A percentile compares a stretch with the other conserved stretches of the same genome.
phyloP scores from a whole-genome alignment of 2,888 invertebrate species.

The Drosophila paracracens region DNA sequence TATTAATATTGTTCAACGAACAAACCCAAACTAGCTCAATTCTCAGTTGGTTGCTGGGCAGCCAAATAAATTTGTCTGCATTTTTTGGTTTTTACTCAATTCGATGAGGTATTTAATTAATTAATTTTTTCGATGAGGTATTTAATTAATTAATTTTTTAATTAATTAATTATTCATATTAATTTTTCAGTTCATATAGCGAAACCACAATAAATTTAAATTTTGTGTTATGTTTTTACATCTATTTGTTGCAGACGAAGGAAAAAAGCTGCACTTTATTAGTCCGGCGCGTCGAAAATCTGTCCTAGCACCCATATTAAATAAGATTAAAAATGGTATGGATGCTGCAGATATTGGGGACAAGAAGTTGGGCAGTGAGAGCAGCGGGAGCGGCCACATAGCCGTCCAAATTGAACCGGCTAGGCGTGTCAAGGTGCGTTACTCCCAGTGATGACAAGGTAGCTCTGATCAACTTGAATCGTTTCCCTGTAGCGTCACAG shows the following conservation, averaged over 20 bases:
- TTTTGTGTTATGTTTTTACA: not conserved
- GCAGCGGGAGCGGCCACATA: constrained; percentile 81
- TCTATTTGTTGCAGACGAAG: constrained; percentile 79
- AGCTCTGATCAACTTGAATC: accelerated
- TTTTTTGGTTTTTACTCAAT: not conserved
- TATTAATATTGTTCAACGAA: not conserved
- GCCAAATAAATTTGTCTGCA: not conserved
- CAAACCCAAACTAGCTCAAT: not conserved
- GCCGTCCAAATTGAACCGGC: constrained; percentile 84
- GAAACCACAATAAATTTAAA: not conserved
- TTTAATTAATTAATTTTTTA: too few species aligned
- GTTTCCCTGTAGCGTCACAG: constrained; percentile 81
- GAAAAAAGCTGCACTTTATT: constrained; percentile 84
- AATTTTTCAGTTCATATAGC: not conserved
- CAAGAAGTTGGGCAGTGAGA: constrained; percentile 75
- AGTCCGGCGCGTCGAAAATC: constrained; percentile 84
- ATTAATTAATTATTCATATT: not conserved
- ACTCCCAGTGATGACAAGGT: accelerated
- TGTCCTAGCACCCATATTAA: constrained; percentile 83
- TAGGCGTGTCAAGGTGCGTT: constrained; percentile 84
- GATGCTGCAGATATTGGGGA: constrained; percentile 74
- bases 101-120: not conserved
- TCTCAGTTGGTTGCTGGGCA: not conserved
- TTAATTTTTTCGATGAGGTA: too few species aligned
- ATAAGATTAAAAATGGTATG: constrained; percentile 83